Conservation (phyloP, 1,140 invertebrate genomes). For the Drosophila saltans region DNA sequence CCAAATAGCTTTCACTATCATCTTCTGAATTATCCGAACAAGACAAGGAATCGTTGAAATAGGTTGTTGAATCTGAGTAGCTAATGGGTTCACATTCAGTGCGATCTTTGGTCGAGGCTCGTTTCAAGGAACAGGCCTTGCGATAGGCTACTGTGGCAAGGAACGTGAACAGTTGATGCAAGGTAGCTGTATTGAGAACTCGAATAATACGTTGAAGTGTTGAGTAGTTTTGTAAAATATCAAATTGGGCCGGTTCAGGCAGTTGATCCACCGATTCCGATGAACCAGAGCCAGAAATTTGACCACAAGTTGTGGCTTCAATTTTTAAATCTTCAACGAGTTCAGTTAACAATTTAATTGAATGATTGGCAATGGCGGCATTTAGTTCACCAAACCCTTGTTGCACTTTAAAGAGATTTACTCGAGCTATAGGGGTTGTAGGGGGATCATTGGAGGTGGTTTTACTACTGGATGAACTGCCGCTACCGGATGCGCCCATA, state of each 20-base stretch:
- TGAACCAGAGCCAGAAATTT: constrained; percentile 33
- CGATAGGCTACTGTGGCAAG: constrained; percentile 94
- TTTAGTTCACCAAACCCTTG: constrained; percentile 92
- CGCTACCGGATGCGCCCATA: constrained; percentile 82
- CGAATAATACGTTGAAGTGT: constrained; percentile 85
- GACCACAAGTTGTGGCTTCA: constrained; percentile 86
- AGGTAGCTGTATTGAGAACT: constrained; percentile 83
- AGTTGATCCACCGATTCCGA: constrained; percentile 54
- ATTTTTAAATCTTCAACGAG: constrained; percentile 88
- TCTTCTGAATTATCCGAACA: constrained; percentile 95
- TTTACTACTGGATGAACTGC: constrained; percentile 30
- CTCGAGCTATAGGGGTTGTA: constrained; percentile 74
- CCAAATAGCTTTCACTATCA: constrained; percentile 94
- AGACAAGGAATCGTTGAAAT: constrained; percentile 95
- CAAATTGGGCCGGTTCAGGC: constrained; percentile 83
- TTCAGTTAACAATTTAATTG: constrained; percentile 87
- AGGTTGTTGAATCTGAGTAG: constrained; percentile 94
- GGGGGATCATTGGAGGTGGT: constrained; percentile 43
- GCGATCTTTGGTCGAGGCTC: constrained; percentile 90
- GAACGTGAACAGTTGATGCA: constrained; percentile 93
- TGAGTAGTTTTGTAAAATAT: constrained; percentile 83
- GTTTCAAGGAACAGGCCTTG: constrained; percentile 93
- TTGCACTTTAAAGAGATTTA: constrained; percentile 84
- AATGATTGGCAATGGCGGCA: constrained; percentile 90
- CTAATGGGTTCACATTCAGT: constrained; percentile 91